Conservation (phyloP, 2,888 invertebrate genomes). For the Dendrolimus pini region DNA sequence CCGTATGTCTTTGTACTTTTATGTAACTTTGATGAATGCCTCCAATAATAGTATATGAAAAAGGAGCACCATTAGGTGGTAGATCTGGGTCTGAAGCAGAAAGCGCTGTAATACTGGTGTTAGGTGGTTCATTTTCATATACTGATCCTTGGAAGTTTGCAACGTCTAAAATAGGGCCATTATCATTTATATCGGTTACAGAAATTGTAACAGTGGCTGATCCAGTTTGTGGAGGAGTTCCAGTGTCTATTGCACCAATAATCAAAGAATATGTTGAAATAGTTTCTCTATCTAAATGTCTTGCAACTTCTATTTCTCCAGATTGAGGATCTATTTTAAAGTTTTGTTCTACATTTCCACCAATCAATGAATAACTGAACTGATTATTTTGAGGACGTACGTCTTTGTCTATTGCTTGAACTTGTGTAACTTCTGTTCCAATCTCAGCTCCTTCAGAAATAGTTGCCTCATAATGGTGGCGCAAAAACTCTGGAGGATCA, state of each 20-base stretch:
- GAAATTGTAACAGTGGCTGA: conserved; percentile 88
- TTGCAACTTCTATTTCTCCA: conserved; percentile 88
- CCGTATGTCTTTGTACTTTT: conserved; percentile 86
- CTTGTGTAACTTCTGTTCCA: conserved; percentile 85
- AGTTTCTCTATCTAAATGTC: conserved; percentile 87
- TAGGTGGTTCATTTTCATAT: conserved; percentile 90
- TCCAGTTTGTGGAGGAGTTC: conserved; percentile 94
- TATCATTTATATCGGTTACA: conserved; percentile 93
- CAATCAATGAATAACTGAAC: conserved; percentile 92
- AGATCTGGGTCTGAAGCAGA: conserved; percentile 92
- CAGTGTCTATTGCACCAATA: conserved; percentile 92
- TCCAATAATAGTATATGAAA: conserved; percentile 86
- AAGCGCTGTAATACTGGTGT: conserved; percentile 89
- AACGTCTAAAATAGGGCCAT: conserved; percentile 89
- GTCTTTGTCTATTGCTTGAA: conserved; percentile 94
- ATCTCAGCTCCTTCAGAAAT: conserved; percentile 87
- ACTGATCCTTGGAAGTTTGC: conserved; percentile 85
- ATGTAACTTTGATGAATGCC: conserved; percentile 87
- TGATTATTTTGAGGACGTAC: conserved; percentile 93
- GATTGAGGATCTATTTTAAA: conserved; percentile 93
- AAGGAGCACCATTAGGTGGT: conserved; percentile 94
- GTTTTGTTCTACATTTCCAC: conserved; percentile 87
- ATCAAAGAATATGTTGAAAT: conserved; percentile 84
- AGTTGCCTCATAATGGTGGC: conserved; percentile 84
- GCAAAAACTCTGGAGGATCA: conserved; percentile 95